Evolutionary conservation across 2,113 vertebrate genomes (phyloP).

Genomic region (Ailuropoda melanoleuca): DNA sequence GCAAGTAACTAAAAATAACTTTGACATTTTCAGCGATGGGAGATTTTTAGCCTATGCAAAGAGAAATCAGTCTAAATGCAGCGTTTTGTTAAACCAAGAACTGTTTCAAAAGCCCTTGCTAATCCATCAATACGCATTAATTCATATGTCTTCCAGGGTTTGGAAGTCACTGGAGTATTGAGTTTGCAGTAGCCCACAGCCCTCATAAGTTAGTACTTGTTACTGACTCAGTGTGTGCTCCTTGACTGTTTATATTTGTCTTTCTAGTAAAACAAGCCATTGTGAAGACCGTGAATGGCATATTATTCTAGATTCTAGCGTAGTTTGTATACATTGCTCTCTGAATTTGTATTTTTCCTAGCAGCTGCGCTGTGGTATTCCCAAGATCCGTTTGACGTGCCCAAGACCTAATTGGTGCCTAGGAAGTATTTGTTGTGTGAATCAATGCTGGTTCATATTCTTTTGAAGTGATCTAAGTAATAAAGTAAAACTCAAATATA

Average conservation of each 20-base stretch:
- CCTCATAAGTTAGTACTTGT: neutral
- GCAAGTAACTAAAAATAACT: no score
- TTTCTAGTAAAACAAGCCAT: neutral
- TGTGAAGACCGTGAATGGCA: neutral
- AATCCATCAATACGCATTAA: neutral
- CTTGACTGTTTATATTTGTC: neutral
- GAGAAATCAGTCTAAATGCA: neutral
- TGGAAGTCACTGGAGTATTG: neutral
- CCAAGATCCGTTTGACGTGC: fast-evolving
- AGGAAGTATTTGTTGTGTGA: neutral
- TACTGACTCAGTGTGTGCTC: neutral
- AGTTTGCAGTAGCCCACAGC: neutral
- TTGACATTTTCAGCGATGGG: neutral
- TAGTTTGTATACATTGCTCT: neutral
- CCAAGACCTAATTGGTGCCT: neutral
- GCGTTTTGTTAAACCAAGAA: neutral
- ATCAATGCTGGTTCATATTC: neutral
- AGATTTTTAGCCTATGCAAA: neutral
- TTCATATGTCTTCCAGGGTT: neutral
- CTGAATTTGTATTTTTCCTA: neutral
- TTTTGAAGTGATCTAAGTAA: neutral
- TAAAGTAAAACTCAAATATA: neutral
- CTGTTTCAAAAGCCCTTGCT: neutral
- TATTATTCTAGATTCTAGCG: neutral
- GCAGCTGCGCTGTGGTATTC: fast-evolving